Percentiles rank a stretch among this genome's conserved stretches.
Evolutionary conservation across 2,888 invertebrate genomes (phyloP).

Genomic region (Noctua fimbriata): DNA sequence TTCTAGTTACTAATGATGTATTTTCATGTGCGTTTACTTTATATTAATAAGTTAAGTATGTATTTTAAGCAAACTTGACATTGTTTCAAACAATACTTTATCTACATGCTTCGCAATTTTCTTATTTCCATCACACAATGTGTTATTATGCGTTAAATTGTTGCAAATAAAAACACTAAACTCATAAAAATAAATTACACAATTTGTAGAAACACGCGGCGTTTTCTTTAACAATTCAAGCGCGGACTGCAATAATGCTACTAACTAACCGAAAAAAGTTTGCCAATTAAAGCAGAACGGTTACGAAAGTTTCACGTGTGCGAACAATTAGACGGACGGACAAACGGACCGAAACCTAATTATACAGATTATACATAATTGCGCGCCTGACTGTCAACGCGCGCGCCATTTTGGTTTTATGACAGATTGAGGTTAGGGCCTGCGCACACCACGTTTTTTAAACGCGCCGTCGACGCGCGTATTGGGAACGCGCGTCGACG

Average conservation of each 20-base stretch:
- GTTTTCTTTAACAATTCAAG: slow-evolving; percentile 67
- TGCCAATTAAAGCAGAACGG: slow-evolving; percentile 71
- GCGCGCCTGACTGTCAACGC: slow-evolving; percentile 56
- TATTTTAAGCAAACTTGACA: slow-evolving; percentile 1
- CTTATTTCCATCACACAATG: slow-evolving; percentile 9
- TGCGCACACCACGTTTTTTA: too few relatives aligned
- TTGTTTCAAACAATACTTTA: slow-evolving; percentile 3
- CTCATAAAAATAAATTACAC: slow-evolving; percentile 53
- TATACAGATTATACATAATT: slow-evolving; percentile 68
- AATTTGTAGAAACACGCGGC: slow-evolving; percentile 58
- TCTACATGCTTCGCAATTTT: slow-evolving; percentile 1
- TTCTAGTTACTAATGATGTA: neutral
- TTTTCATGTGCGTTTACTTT: neutral
- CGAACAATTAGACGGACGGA: slow-evolving; percentile 69
- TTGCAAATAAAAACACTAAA: slow-evolving; percentile 37
- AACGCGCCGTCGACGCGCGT: too few relatives aligned
- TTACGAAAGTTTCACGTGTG: slow-evolving; percentile 74
- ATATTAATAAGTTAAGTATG: neutral
- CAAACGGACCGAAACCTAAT: slow-evolving; percentile 73
- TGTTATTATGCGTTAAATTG: neutral
- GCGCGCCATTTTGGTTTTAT: slow-evolving; percentile 60
- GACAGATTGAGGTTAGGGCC: slow-evolving; percentile 54
- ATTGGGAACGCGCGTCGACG: too few relatives aligned
- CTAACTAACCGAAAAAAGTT: slow-evolving; percentile 67
- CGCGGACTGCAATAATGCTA: slow-evolving; percentile 68